Conservation (phyloP, 2,888 invertebrate species). For the Uloborus plumipes region DNA sequence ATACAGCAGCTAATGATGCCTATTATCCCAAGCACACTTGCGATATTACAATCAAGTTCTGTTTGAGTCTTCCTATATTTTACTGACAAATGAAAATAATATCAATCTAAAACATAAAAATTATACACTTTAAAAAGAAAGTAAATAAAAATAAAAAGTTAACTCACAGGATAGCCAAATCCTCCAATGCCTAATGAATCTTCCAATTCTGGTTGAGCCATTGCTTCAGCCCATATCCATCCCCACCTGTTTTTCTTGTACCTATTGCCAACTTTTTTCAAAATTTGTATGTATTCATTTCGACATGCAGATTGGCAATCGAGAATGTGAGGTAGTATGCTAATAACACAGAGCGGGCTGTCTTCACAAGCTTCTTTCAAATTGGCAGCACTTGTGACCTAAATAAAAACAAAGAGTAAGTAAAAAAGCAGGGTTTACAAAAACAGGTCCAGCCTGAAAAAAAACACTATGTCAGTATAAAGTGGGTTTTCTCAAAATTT, state of each 20-base stretch:
- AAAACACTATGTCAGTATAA: too few species aligned
- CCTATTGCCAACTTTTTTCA: conserved; percentile 85
- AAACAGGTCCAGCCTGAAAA: too few species aligned
- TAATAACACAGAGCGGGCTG: conserved; percentile 90
- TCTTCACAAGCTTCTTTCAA: conserved; percentile 85
- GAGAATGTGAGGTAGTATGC: conserved; percentile 93
- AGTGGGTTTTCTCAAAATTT: too few species aligned
- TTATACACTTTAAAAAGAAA: too few species aligned
- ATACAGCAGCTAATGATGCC: too few species aligned
- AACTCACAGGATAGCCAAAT: conserved; percentile 92
- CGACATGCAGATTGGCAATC: conserved; percentile 96
- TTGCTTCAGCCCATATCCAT: conserved; percentile 97
- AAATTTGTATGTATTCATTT: conserved; percentile 83
- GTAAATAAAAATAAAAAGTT: neutral
- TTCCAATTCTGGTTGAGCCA: conserved; percentile 86
- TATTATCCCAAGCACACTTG: too few species aligned
- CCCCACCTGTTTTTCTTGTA: conserved; percentile 94
- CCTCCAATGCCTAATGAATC: conserved; percentile 93
- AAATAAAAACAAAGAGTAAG: neutral
- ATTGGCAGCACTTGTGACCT: conserved; percentile 73
- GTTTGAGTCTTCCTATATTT: too few species aligned
- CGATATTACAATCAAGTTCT: too few species aligned
- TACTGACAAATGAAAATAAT: too few species aligned
- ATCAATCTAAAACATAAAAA: too few species aligned
- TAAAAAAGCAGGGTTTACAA: too few species aligned